Conservation (phyloP, 2,888 invertebrate genomes). For the Dioctria linearis region DNA sequence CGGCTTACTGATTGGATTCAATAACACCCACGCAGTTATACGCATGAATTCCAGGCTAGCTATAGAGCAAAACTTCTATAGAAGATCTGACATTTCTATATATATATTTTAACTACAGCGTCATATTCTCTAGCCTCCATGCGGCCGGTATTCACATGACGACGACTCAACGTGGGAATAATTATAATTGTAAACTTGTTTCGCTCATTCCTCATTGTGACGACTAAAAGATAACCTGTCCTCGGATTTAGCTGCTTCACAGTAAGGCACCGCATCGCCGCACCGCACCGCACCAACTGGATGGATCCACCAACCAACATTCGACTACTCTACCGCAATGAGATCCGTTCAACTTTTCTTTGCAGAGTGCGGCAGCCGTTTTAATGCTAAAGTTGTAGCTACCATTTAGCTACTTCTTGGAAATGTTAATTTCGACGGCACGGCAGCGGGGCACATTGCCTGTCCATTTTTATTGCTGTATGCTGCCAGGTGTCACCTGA, state of each 20-base stretch:
- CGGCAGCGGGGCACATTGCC: constrained; percentile 27
- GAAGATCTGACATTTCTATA: constrained; percentile 9
- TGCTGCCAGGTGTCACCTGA: constrained; percentile 48
- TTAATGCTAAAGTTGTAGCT: constrained; percentile 58
- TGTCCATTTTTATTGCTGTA: constrained; percentile 42
- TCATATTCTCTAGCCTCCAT: neutral
- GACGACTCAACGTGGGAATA: neutral
- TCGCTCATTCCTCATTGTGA: constrained; percentile 29
- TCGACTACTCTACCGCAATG: neutral
- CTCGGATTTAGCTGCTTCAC: neutral
- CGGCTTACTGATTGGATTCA: constrained; percentile 17
- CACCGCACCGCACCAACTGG: neutral
- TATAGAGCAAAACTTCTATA: neutral
- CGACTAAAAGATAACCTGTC: constrained; percentile 11
- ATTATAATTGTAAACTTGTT: constrained; percentile 46
- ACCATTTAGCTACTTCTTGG: constrained; percentile 60
- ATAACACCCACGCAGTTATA: constrained; percentile 15
- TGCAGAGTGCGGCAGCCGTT: constrained; percentile 41
- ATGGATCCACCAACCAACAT: neutral
- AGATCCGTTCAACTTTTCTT: constrained; percentile 9
- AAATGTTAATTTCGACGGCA: constrained; percentile 56
- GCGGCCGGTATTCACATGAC: too few species aligned
- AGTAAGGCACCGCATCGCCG: neutral
- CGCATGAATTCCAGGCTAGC: constrained; percentile 15
- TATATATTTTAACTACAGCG: neutral